phyloP scores from a whole-genome alignment of 35 echinoderm and acorn worm genomes.

The Apostichopus parvimensis region DNA sequence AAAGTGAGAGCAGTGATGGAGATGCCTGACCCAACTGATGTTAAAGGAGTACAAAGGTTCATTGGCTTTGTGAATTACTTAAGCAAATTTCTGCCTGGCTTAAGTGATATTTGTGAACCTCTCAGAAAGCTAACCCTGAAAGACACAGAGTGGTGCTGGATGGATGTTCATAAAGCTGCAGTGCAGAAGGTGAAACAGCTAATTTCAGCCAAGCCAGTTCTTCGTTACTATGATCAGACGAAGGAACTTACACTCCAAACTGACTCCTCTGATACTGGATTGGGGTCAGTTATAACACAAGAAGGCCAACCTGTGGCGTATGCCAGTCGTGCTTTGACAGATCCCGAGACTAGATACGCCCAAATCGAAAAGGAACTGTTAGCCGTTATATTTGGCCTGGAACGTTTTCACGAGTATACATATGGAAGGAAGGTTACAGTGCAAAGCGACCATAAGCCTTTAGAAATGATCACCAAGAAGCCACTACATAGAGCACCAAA shows the following conservation, averaged over 20 bases:
- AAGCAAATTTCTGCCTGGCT: neutral
- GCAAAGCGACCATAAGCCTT: constrained; percentile 8
- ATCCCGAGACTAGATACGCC: constrained; percentile 50
- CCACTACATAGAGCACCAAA: neutral
- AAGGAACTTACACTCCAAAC: constrained; percentile 8
- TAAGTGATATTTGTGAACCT: constrained; percentile 8
- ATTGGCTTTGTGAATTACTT: neutral
- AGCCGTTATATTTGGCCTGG: constrained; percentile 42
- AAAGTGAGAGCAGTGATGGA: constrained; percentile 63
- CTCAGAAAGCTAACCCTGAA: constrained; percentile 58
- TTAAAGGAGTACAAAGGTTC: constrained; percentile 5
- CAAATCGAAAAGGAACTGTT: constrained; percentile 61
- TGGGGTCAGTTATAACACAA: constrained; percentile 41
- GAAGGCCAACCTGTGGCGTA: constrained; percentile 43
- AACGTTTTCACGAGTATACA: constrained; percentile 48
- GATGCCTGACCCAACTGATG: constrained; percentile 52
- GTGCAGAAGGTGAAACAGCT: constrained; percentile 8
- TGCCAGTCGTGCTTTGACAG: constrained; percentile 51
- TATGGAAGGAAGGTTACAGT: constrained; percentile 50
- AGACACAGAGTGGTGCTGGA: constrained; percentile 60
- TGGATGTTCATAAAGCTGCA: neutral
- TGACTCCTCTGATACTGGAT: constrained; percentile 24
- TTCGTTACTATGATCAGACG: constrained; percentile 36
- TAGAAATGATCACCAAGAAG: constrained; percentile 55
- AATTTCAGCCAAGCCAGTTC: constrained; percentile 17